phyloP scores from a whole-genome alignment of 1,140 invertebrate genomes.

The Elysia chlorotica region DNA sequence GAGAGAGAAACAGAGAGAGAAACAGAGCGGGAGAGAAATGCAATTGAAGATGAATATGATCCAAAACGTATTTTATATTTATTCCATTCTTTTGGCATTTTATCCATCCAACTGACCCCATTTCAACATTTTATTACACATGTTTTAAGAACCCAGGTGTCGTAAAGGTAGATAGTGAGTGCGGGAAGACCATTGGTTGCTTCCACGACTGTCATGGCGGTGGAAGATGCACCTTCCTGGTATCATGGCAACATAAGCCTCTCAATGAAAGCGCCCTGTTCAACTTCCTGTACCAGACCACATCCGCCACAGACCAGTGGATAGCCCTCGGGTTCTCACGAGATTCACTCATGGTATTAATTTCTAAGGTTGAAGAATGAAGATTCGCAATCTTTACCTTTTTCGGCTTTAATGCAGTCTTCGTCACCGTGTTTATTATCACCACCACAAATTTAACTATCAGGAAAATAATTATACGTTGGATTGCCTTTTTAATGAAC shows the following conservation, averaged over 20 bases:
- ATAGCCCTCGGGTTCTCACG: constrained; percentile 7
- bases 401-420: not conserved
- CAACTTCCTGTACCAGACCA: not conserved
- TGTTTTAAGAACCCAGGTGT: constrained; percentile 14
- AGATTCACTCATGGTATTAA: constrained; percentile 2
- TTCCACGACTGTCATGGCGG: constrained; percentile 7
- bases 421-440: not conserved
- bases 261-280: not conserved
- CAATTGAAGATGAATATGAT: too few species aligned
- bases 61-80: too few species aligned
- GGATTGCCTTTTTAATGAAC: not conserved
- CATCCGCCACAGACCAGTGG: constrained; percentile 9
- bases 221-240: not conserved
- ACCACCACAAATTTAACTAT: not conserved
- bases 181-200: constrained; percentile 12
- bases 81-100: too few species aligned
- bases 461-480: not conserved
- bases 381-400: not conserved
- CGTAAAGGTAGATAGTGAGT: not conserved
- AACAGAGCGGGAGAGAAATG: too few species aligned
- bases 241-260: not conserved
- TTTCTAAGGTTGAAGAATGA: not conserved
- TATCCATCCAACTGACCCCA: too few species aligned
- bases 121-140: too few species aligned
- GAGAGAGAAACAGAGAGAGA: too few species aligned